These are phyloP conservation scores for Istiophorus platypterus DNA, from an alignment of 2,113 vertebrate species.

Conservation along the genomic window DNA sequence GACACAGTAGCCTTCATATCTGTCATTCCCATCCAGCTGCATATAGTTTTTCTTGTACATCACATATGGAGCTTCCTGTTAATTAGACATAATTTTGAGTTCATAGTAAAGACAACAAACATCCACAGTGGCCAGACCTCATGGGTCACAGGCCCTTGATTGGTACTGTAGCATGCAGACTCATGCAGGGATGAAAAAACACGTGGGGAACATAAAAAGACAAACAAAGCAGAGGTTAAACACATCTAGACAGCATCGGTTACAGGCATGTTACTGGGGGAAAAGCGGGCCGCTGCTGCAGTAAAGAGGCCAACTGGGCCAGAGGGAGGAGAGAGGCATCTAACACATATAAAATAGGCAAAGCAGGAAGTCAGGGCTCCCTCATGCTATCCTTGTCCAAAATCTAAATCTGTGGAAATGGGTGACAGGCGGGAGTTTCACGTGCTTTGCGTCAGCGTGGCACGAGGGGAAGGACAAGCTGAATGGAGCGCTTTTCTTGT, in stretches of 20 bases:
- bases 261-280: constrained; percentile 26
- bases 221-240: constrained; percentile 44
- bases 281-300: constrained; percentile 54
- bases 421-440: constrained; percentile 48
- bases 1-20: constrained; percentile 99
- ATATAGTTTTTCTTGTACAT: constrained; percentile 99
- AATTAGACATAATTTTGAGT: constrained; percentile 84
- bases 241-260: constrained; percentile 38
- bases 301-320: constrained; percentile 33
- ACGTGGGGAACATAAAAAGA: constrained; percentile 42
- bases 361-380: constrained; percentile 57
- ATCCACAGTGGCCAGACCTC: constrained; percentile 56
- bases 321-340: constrained; percentile 48
- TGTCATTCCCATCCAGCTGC: constrained; percentile 96
- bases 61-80: constrained; percentile 98
- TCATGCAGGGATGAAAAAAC: constrained; percentile 50
- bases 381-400: constrained; percentile 63
- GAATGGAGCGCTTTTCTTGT: constrained; percentile 77
- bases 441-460: constrained; percentile 67
- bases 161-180: constrained; percentile 57
- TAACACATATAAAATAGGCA: constrained; percentile 49
- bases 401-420: constrained; percentile 48
- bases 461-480: constrained; percentile 49
- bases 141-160: constrained; percentile 50
- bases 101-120: constrained; percentile 60